A percentile compares a stretch with the other conserved stretches of the same genome.
Evolutionary conservation across 2,888 invertebrate species (phyloP).

Genomic region (Plemyria rubiginata): DNA sequence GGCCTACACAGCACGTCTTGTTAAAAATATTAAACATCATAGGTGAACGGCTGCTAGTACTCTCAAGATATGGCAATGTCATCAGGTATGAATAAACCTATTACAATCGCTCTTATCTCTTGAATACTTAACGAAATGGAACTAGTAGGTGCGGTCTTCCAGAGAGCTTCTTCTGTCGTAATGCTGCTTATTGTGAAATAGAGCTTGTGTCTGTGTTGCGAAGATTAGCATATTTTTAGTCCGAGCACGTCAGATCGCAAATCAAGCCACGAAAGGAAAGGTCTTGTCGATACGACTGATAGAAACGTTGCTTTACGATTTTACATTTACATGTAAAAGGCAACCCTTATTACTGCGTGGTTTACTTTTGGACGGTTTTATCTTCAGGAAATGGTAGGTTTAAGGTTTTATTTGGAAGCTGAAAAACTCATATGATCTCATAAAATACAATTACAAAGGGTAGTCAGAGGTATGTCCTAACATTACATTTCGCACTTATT

Average conservation of each 20-base stretch:
- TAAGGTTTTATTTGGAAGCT: neutral
- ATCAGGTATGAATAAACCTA: slow-evolving; percentile 50
- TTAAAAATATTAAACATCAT: slow-evolving; percentile 21
- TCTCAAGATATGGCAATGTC: slow-evolving; percentile 51
- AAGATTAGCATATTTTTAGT: slow-evolving; percentile 62
- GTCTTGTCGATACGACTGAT: slow-evolving; percentile 25
- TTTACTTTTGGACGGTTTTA: slow-evolving; percentile 11
- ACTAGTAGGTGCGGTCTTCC: slow-evolving; percentile 53
- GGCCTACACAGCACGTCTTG: slow-evolving; percentile 9
- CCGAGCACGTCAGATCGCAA: slow-evolving; percentile 53
- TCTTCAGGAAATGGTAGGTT: neutral
- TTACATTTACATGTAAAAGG: slow-evolving; percentile 18
- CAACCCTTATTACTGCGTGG: neutral
- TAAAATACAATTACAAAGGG: too few relatives aligned
- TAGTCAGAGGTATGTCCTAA: too few relatives aligned
- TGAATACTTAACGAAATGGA: slow-evolving; percentile 51
- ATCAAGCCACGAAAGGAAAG: slow-evolving; percentile 54
- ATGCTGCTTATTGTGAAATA: slow-evolving; percentile 50
- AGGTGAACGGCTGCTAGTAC: slow-evolving; percentile 28
- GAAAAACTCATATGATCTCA: too few relatives aligned
- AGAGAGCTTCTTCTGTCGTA: slow-evolving; percentile 53
- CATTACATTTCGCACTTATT: too few relatives aligned
- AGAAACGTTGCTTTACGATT: slow-evolving; percentile 20
- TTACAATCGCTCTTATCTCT: slow-evolving; percentile 50
- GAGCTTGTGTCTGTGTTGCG: slow-evolving; percentile 44